Percentiles rank a stretch among this genome's conserved stretches.
Conservation (phyloP, 2,888 invertebrate genomes). For the Epinotia nisella region DNA sequence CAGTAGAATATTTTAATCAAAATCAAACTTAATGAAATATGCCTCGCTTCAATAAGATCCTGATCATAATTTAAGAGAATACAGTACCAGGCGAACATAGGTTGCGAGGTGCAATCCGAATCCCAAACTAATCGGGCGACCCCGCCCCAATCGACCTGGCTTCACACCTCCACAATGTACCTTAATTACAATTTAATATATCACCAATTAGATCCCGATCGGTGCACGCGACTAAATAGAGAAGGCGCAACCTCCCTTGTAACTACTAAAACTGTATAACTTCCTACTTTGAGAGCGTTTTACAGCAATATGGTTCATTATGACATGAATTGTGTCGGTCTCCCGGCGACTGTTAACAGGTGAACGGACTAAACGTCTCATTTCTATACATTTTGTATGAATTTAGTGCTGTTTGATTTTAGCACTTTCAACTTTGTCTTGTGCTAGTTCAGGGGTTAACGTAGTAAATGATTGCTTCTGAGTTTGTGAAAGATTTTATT, state of each 20-base stretch:
- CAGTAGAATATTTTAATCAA: no score
- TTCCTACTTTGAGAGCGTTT: conserved; percentile 33
- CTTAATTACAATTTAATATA: conserved; percentile 49
- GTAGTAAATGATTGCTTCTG: conserved; percentile 16
- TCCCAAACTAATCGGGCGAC: conserved; percentile 38
- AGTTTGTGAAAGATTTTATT: conserved; percentile 20
- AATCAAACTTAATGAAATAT: no score
- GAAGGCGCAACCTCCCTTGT: conserved; percentile 30
- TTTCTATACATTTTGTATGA: conserved; percentile 45
- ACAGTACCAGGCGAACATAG: conserved; percentile 35
- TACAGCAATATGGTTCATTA: conserved; percentile 43
- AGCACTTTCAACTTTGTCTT: conserved; percentile 39
- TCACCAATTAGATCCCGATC: conserved; percentile 48
- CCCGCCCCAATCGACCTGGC: conserved; percentile 29
- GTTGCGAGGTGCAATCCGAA: conserved; percentile 23
- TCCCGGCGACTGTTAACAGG: conserved; percentile 42
- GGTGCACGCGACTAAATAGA: conserved; percentile 42
- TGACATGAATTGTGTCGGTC: conserved; percentile 41
- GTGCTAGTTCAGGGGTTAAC: conserved; percentile 22
- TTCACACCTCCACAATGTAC: conserved; percentile 44
- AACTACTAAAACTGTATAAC: conserved; percentile 27
- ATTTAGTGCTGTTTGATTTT: conserved; percentile 44
- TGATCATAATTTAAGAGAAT: conserved; percentile 15
- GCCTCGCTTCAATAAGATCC: conserved; percentile 3
- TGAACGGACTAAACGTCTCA: conserved; percentile 44